Evolutionary conservation across 2,113 vertebrate species (phyloP).

Genomic region (Larimichthys polyactis): DNA sequence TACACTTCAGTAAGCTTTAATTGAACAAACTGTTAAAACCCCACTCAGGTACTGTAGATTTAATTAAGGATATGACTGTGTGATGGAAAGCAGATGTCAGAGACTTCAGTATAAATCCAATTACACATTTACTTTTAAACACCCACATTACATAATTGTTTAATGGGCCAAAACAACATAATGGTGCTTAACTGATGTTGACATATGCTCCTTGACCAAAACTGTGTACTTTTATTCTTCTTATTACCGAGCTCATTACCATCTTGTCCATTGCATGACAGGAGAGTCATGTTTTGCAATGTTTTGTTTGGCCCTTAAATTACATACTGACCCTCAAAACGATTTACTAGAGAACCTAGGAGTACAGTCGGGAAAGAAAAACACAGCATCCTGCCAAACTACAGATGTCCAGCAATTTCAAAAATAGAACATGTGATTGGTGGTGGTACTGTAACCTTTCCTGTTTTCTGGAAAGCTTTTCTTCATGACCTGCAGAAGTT

Average conservation of each 20-base stretch:
- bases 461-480: constrained; percentile 37
- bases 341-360: constrained; percentile 43
- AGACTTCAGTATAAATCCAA: constrained; percentile 15
- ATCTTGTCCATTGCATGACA: constrained; percentile 21
- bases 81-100: constrained; percentile 28
- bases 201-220: constrained; percentile 25
- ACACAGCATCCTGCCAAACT: constrained; percentile 31
- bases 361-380: constrained; percentile 36
- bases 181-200: constrained; percentile 20
- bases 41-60: constrained; percentile 1
- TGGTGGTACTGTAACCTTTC: constrained; percentile 30
- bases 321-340: constrained; percentile 22
- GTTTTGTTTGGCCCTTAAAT: constrained; percentile 36
- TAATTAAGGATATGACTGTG: constrained; percentile 1
- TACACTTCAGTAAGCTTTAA: constrained; percentile 10
- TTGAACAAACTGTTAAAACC: constrained; percentile 21
- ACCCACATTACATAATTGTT: constrained; percentile 14
- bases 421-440: constrained; percentile 30
- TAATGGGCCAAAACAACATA: constrained; percentile 26
- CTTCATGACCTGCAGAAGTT: constrained; percentile 38
- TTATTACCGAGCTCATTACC: constrained; percentile 29
- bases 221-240: constrained; percentile 17
- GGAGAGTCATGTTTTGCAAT: constrained; percentile 28
- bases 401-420: constrained; percentile 25
- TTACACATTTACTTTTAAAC: constrained; percentile 32